Base-by-base conservation (phyloP, 2,797 vertebrate genomes). In the Galago senegalensis region DNA sequence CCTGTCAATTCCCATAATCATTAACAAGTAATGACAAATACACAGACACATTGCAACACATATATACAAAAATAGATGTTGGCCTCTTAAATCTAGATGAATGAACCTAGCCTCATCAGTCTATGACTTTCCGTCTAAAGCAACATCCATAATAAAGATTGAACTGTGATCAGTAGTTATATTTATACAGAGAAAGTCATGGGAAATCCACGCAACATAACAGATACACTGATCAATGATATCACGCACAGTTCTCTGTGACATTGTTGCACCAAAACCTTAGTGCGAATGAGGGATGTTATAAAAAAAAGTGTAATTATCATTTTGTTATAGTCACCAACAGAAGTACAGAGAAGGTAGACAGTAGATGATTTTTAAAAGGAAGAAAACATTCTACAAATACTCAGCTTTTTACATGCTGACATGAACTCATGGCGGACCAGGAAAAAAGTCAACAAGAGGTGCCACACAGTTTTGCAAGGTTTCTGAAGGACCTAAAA, bases 311-410 rank as follows among this genome's bases (percentile, higher is more conserved):
- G 43, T 67, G 27, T 13, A 76, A 58, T 12, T 3, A 18, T 82
- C 9, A 1, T 0, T 34, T 89, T 37, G 85, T 58, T 53, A 60
- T 3, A 40, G 14, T 43, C 65, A 86, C 9, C 20, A 25, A 80
- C 49, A 17, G 40, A 83, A 87, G 17, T 79, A 60, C 13, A 81
- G 34, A 73, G 20, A 84, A 72, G 34, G 29, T 58, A 70, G 31
- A 69, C 67, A 67, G 31, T 46, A 77, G 16, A 88, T 65, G 25
- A 20, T 89, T 61, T 88, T 85, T 61, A 58, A 89, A 93, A 73
- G 31, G 25, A 37, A 34, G 21, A 89, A 43, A 14, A 4, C 7
- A 87, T 83, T 83, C 16, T 27, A 13, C 6, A 69, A 40, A 65
- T 69, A 80, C 20, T 61, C 17, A 75, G 23, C 13, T 21, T 40